A percentile compares a stretch with the other conserved stretches of the same genome.
These are phyloP conservation scores for Coenobita brevimanus DNA, from an alignment of 1,140 invertebrate species.

Conservation along the genomic window DNA sequence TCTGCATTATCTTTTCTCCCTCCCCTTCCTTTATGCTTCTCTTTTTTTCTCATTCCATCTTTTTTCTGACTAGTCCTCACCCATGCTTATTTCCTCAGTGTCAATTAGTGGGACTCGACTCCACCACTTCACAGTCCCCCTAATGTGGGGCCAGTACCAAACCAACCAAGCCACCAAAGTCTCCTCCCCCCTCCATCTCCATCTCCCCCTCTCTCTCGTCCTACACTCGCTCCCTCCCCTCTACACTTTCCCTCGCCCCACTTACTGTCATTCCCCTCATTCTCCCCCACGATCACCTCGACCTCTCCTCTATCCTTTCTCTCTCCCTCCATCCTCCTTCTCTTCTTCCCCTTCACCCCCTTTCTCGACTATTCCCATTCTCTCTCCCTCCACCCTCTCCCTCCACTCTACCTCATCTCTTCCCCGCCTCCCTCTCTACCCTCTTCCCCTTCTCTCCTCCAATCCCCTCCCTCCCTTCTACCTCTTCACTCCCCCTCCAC, in stretches of 20 bases:
- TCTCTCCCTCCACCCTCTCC: neutral
- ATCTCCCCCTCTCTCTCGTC: neutral
- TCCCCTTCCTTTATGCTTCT: neutral
- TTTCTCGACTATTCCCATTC: neutral
- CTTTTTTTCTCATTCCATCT: neutral
- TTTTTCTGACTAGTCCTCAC: neutral
- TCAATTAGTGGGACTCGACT: too few species aligned
- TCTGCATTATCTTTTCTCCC: neutral
- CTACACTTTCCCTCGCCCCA: neutral
- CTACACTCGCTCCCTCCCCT: neutral
- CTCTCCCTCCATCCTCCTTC: neutral
- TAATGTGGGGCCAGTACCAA: too few species aligned
- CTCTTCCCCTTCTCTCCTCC: neutral
- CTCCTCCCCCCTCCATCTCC: neutral
- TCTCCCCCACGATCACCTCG: neutral
- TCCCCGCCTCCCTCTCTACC: neutral
- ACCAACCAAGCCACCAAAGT: too few species aligned
- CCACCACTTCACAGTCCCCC: too few species aligned
- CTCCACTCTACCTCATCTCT: neutral
- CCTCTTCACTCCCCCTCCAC: too few species aligned
- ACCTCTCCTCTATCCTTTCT: neutral
- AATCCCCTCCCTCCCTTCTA: neutral
- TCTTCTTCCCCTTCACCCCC: neutral
- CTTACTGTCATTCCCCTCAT: neutral
- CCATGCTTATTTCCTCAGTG: too few species aligned